A percentile compares a stretch with the other conserved stretches of the same genome.
phyloP scores from a whole-genome alignment of 2,797 vertebrate genomes.

The Salarias fasciatus region DNA sequence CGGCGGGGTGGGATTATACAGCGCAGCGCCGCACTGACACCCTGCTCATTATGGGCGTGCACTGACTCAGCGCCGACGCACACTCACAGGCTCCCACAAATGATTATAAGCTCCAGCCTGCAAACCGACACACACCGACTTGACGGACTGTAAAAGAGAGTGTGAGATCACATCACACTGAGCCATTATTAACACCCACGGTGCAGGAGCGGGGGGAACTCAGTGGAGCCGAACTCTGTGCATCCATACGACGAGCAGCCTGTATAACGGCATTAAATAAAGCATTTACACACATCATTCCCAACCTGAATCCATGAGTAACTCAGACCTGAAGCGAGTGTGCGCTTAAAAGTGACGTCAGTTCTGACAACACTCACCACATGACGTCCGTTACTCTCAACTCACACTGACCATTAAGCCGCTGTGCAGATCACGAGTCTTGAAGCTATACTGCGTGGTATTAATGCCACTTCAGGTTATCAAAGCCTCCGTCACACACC shows the following conservation, averaged over 20 bases:
- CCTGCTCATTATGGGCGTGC: constrained; percentile 60
- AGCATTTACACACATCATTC: constrained; percentile 31
- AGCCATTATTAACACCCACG: constrained; percentile 66
- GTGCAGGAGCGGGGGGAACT: constrained; percentile 40
- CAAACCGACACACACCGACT: constrained; percentile 32
- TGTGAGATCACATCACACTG: constrained; percentile 50
- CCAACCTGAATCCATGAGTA: constrained; percentile 28
- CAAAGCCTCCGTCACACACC: background rate
- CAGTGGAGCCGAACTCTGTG: constrained; percentile 22
- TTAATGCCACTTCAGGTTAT: background rate
- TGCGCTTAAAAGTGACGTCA: constrained; percentile 36
- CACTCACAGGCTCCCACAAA: constrained; percentile 30
- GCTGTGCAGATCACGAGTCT: constrained; percentile 20
- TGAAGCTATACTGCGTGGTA: background rate
- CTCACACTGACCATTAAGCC: constrained; percentile 41
- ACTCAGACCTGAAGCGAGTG: constrained; percentile 25
- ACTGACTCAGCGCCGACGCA: constrained; percentile 57
- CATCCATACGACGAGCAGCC: background rate
- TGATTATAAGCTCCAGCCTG: constrained; percentile 37
- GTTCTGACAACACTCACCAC: constrained; percentile 51
- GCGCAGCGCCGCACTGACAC: constrained; percentile 59
- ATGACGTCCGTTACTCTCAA: constrained; percentile 49
- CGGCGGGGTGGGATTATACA: constrained; percentile 58
- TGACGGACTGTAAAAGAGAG: constrained; percentile 51
- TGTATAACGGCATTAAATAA: too few relatives aligned